Evolutionary conservation across 1,140 invertebrate genomes (phyloP), one percentile per base, ranked within the genome.

Genomic region (Liolophura sinensis): DNA sequence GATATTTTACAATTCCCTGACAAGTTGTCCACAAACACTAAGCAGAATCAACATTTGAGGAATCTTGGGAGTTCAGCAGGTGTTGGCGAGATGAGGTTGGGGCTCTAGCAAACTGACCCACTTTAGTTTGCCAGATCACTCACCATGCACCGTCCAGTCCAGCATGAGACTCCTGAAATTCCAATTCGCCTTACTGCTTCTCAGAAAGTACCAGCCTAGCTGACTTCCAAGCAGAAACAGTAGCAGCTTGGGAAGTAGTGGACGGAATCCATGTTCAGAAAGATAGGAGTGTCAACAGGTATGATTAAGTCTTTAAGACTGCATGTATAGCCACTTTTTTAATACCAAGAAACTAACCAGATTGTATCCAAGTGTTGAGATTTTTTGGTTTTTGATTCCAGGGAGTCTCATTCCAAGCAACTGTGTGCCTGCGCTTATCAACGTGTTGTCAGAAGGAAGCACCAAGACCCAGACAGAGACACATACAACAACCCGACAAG

Each of bases 391-490:
- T 75, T 76, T 22, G 65, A 46, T 83, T 84, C 50, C 84, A 92
- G 91, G 94, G 70, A 95, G 92, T 14, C 82, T 96, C 65, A 95
- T 96, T 85, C 94, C 94, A 74, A 93, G 93, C 82, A 92, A 92
- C 77, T 94, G 93, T 82, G 91, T 94, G 71, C 90, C 92, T 69
- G 82, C 90, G 31, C 84, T 96, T 25, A 89, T 89, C 73, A 89
- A 92, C 79, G 91, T 92, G 54, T 86, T 96, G 22, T 89, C 91
- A 20, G 87, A 90, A 12, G 93, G 94, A 85, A 91, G 93, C 4
- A 91, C 93, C 74, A 92, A 92, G 71, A 89, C 91, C 51, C 92
- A 91, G 75, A 92, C 93, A 80, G 89, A 91, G 76, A 88, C 74
- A 67, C 76, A 79, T 50, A 40, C 68, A 5, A 56, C 63, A 12